Evolutionary conservation across 2,797 vertebrate species (phyloP).

Genomic region (Lepidocolaptes lacrymiger): DNA sequence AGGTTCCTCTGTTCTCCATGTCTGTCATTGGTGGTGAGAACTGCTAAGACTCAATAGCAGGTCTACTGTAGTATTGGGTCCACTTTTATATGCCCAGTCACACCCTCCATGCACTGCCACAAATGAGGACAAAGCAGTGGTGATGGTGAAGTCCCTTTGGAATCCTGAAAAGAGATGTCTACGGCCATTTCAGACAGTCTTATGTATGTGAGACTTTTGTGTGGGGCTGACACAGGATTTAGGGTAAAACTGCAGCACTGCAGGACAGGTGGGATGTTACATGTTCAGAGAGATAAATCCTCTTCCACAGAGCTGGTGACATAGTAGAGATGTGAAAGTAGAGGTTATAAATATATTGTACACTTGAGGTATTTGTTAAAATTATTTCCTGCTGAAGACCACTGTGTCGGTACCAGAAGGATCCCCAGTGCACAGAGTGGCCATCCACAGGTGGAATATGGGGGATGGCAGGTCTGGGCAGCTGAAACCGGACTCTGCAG

Average conservation of each 20-base stretch:
- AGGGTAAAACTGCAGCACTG: neutral
- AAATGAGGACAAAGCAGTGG: neutral
- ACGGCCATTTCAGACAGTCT: neutral
- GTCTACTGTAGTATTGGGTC: too few relatives aligned
- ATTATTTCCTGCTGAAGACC: neutral
- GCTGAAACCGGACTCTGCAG: neutral
- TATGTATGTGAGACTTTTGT: accelerated
- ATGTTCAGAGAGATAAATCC: neutral
- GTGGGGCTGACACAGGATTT: neutral
- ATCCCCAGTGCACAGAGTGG: neutral
- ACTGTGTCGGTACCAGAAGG: neutral
- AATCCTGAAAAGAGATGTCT: neutral
- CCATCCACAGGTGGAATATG: accelerated
- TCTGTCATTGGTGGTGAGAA: neutral
- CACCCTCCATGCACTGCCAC: neutral
- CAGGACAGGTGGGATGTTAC: neutral
- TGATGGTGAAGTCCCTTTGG: neutral
- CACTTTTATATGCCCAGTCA: neutral
- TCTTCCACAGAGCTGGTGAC: neutral
- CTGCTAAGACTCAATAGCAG: neutral
- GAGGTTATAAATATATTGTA: neutral
- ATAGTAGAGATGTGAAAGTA: neutral
- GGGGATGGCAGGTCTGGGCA: neutral
- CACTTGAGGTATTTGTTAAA: neutral
- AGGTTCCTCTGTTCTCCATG: neutral